Percentiles rank a stretch among this genome's conserved stretches.
phyloP scores from a whole-genome alignment of 2,888 invertebrate genomes.

The Chrysolina oricalcia region DNA sequence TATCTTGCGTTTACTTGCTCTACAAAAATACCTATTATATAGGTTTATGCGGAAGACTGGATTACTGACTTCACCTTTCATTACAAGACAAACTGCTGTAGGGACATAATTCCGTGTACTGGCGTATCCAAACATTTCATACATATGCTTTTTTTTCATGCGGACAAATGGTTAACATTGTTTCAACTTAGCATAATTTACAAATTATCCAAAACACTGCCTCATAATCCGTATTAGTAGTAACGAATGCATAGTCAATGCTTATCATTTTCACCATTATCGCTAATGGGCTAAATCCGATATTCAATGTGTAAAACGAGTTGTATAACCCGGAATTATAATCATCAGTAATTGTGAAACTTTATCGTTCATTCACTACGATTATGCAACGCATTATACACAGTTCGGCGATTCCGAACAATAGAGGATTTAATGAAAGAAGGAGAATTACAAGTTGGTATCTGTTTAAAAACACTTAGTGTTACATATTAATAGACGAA shows the following conservation, averaged over 20 bases:
- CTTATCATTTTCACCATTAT: constrained; percentile 23
- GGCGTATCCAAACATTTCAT: too few relatives aligned
- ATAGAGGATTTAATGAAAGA: not conserved
- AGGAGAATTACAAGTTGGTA: not conserved
- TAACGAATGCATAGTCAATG: not conserved
- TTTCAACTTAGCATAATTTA: too few relatives aligned
- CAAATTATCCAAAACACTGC: too few relatives aligned
- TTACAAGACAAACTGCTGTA: too few relatives aligned
- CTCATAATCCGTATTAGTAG: not conserved
- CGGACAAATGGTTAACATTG: too few relatives aligned
- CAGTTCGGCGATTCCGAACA: constrained; percentile 15
- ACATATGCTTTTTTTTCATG: too few relatives aligned
- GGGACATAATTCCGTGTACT: too few relatives aligned
- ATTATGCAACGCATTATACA: constrained; percentile 29
- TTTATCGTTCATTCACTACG: constrained; percentile 22
- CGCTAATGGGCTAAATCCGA: not conserved
- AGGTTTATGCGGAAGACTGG: too few relatives aligned
- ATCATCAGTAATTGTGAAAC: constrained; percentile 24
- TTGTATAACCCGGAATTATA: constrained; percentile 20
- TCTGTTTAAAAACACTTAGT: not conserved
- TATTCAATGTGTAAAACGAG: constrained; percentile 7
- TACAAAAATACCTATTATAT: too few relatives aligned
- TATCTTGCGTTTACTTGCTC: too few relatives aligned
- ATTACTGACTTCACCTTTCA: too few relatives aligned
- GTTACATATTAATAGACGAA: not conserved